These are phyloP conservation scores for Nannobrachium achirus DNA, from an alignment of 2,113 vertebrate genomes.

Conservation along the genomic window DNA sequence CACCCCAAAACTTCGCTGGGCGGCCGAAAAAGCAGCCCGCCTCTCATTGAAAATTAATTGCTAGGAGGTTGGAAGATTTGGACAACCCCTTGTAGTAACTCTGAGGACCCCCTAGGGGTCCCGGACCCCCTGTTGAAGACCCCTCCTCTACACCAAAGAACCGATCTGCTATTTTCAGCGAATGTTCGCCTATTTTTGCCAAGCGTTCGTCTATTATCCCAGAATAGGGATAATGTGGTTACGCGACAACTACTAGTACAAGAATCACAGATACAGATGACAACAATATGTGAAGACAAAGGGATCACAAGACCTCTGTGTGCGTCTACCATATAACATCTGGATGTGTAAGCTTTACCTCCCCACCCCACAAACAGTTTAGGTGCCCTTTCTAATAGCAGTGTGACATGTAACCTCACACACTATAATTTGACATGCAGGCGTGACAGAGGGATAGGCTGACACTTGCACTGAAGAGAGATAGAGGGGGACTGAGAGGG, in stretches of 20 bases:
- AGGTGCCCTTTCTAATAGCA: neutral
- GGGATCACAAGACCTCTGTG: neutral
- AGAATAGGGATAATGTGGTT: no score
- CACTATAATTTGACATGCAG: conserved; percentile 2
- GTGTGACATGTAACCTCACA: neutral
- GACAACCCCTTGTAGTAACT: no score
- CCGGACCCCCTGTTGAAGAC: no score
- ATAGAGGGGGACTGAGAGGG: neutral
- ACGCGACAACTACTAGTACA: neutral
- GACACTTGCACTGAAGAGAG: neutral
- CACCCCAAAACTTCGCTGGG: no score
- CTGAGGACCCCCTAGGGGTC: no score
- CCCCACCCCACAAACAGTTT: neutral
- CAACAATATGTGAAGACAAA: neutral
- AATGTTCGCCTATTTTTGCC: no score
- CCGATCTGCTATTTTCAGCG: no score
- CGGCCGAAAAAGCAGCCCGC: no score
- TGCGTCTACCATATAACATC: conserved; percentile 2
- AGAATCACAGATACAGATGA: neutral
- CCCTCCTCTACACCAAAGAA: no score
- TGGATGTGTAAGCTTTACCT: neutral
- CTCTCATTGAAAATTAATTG: no score
- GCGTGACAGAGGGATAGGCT: neutral
- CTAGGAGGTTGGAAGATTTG: no score
- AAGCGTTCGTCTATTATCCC: no score